Evolutionary conservation across 1,140 invertebrate genomes (phyloP).

Genomic region (Condylostylus longicornis): DNA sequence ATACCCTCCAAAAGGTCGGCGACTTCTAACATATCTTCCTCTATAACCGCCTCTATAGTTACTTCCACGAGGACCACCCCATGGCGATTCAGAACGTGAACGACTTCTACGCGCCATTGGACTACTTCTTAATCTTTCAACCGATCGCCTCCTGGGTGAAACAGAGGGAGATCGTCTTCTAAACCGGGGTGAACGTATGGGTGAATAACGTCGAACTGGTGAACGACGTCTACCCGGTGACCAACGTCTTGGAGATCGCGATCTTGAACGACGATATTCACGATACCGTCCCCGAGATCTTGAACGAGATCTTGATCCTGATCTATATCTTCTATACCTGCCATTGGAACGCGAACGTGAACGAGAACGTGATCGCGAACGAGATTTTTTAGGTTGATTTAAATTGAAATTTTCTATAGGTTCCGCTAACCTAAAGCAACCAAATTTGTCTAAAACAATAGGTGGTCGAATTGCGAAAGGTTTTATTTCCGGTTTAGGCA

Average conservation of each 20-base stretch:
- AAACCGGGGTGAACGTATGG: background rate
- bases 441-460: constrained; percentile 49
- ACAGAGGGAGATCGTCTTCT: background rate
- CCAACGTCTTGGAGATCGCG: constrained; percentile 5
- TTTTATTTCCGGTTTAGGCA: constrained; percentile 13
- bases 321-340: constrained; percentile 30
- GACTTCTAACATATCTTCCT: background rate
- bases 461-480: constrained; percentile 28
- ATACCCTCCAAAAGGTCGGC: too few species aligned
- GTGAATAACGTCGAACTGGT: background rate
- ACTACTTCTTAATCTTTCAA: background rate
- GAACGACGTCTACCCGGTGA: background rate
- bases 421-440: constrained; percentile 41
- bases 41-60: background rate
- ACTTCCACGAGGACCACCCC: background rate
- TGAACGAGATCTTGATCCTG: constrained; percentile 18
- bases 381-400: constrained; percentile 32
- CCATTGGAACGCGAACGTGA: constrained; percentile 30
- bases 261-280: constrained; percentile 10
- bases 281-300: constrained; percentile 3
- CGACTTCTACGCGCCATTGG: constrained; percentile 5
- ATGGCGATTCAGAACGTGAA: constrained; percentile 10
- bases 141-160: constrained; percentile 8
- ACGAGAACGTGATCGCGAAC: constrained; percentile 26
- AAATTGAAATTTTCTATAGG: constrained; percentile 35